Evolutionary conservation across 2,888 invertebrate species (phyloP), one percentile per base, ranked within the genome.

Genomic region (Himalopsyche tibetana): DNA sequence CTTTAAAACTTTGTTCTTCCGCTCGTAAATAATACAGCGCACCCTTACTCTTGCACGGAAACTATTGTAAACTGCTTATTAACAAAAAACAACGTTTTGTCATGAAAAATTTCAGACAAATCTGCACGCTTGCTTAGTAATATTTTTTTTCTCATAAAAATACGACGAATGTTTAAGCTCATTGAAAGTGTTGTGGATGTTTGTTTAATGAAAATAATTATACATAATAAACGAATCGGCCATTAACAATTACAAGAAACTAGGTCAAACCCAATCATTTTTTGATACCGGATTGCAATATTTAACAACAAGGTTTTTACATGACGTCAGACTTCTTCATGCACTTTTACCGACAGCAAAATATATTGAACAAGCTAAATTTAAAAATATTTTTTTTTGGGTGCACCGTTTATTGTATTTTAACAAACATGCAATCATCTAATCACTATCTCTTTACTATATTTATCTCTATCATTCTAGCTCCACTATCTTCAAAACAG

Each of bases 11-110:
- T 74, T 36, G 28, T 74, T 9, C 38, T 74, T 74, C 74, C 74
- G 15, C 36, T 74, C 74, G 36, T 74, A 11, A 74, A 74, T 74
- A 74, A 74, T 36, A 74, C 38, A 74, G 74, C 74, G 36, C 74
- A 36, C 36, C 36, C 12, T 36, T 36, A 36, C 36, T 12, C 12
- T 36, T 36, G 38, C 74, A 74, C 38, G 74, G 38, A 74, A 74
- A 38, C 74, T 36, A 38, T 74, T 74, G 38, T 74, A 74, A 45
- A 45, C 45, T 45, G 45, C 45, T 45, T 45, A 8, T 15, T 38
- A 38, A 74, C 2, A 5, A 69, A 74, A 74, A 28, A 38, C 28
- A 74, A 38, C 74, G 36, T 74, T 38, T 74, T 74, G 36, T 38
- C 36, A 74, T 74, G 38, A 69, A 8, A 69, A 69, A 69, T 69